Evolutionary conservation across 2,113 vertebrate species (phyloP).

Genomic region (Reinhardtius hippoglossoides): DNA sequence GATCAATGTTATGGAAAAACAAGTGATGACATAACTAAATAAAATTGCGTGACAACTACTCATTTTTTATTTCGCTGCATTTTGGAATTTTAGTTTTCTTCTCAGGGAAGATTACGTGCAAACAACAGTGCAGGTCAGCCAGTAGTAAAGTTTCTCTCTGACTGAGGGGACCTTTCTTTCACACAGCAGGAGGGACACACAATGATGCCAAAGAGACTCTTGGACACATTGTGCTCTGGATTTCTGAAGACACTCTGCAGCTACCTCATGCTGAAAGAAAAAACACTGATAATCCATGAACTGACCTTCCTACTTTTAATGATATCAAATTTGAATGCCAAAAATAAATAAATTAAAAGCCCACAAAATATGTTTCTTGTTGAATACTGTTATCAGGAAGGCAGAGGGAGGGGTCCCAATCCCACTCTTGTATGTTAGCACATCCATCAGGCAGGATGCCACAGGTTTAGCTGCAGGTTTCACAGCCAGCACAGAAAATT

Average conservation of each 20-base stretch:
- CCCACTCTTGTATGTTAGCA: neutral
- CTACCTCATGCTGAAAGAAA: neutral
- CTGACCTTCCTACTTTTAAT: neutral
- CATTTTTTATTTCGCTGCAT: neutral
- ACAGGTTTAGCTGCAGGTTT: neutral
- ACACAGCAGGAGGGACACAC: neutral
- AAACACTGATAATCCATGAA: neutral
- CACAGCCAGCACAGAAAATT: neutral
- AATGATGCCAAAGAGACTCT: neutral
- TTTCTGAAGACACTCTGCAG: neutral
- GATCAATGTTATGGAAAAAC: neutral
- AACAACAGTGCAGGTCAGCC: neutral
- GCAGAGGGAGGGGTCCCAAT: too few species aligned
- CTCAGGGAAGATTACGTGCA: neutral
- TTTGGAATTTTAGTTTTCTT: neutral
- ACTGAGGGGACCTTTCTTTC: neutral
- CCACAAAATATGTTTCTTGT: too few species aligned
- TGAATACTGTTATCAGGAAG: too few species aligned
- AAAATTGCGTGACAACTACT: neutral
- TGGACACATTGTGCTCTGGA: neutral
- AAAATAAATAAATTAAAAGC: neutral
- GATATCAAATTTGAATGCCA: neutral
- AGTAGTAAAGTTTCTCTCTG: neutral
- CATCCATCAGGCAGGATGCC: neutral
- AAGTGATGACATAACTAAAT: neutral